Evolutionary conservation across 2,888 invertebrate genomes (phyloP).

Genomic region (Patella pellucida): DNA sequence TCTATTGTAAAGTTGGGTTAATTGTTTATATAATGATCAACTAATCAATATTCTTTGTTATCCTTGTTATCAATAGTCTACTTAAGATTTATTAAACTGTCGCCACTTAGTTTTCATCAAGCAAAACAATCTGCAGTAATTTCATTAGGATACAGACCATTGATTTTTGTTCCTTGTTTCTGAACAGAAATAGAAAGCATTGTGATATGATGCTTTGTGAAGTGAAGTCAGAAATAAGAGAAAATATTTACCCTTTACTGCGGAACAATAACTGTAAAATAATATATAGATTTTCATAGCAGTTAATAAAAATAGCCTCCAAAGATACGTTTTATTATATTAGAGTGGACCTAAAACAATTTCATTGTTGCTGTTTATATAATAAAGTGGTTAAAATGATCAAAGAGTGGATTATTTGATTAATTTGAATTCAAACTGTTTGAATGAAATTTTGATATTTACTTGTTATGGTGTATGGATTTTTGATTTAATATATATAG

Average conservation of each 20-base stretch:
- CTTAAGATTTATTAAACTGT: conserved; percentile 8
- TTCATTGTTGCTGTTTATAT: no score
- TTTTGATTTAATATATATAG: no score
- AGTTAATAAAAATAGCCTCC: no score
- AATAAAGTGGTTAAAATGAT: no score
- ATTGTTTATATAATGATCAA: neutral
- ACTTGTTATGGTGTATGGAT: no score
- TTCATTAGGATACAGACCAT: conserved; percentile 8
- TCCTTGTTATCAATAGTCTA: conserved; percentile 11
- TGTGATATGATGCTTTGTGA: neutral
- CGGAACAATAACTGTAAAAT: no score
- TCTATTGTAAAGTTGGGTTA: neutral
- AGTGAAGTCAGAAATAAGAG: neutral
- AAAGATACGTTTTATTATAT: no score
- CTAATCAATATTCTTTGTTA: neutral
- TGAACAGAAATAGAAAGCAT: neutral
- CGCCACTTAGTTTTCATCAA: conserved; percentile 8
- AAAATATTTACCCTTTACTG: conserved; percentile 5
- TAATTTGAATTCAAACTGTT: no score
- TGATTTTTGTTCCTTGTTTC: neutral
- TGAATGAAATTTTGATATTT: no score
- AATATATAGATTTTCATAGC: no score
- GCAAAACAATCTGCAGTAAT: neutral
- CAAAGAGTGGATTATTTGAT: no score
- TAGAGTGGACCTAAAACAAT: no score